Evolutionary conservation across 2,888 invertebrate species (phyloP).

Genomic region (Stenolophus ochropezus): DNA sequence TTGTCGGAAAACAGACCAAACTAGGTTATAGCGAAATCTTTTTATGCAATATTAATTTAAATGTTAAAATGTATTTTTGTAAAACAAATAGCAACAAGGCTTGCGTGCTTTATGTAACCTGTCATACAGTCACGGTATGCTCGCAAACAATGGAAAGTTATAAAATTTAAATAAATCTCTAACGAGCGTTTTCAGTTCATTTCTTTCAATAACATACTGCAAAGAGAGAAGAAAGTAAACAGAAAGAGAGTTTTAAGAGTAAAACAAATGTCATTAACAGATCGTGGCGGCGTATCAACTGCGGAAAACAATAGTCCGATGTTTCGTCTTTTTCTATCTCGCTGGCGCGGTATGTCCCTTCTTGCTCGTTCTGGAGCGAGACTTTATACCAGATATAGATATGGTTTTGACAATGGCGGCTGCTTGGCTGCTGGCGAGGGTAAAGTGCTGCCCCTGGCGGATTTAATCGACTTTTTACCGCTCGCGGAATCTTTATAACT

Average conservation of each 20-base stretch:
- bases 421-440: conserved; percentile 23
- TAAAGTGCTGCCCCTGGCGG: conserved; percentile 40
- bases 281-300: conserved; percentile 48
- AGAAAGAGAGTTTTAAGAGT: conserved; percentile 50
- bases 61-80: conserved; percentile 24
- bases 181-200: conserved; percentile 39
- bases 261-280: conserved; percentile 59
- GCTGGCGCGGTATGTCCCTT: neutral
- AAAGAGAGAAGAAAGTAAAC: conserved; percentile 46
- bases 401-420: conserved; percentile 40
- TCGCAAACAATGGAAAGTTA: neutral
- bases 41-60: conserved; percentile 16
- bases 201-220: conserved; percentile 48
- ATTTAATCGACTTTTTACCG: conserved; percentile 46
- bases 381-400: conserved; percentile 44
- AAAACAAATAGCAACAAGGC: conserved; percentile 23
- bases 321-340: neutral
- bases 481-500: conserved; percentile 33
- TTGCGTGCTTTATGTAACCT: conserved; percentile 42
- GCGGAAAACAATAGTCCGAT: conserved; percentile 49
- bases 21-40: conserved; percentile 21
- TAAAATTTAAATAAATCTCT: conserved; percentile 32
- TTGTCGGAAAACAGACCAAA: conserved; percentile 37
- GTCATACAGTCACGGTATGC: conserved; percentile 45
- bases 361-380: neutral